Evolutionary conservation across 2,888 invertebrate genomes (phyloP).

Genomic region (Trichopria drosophilae): DNA sequence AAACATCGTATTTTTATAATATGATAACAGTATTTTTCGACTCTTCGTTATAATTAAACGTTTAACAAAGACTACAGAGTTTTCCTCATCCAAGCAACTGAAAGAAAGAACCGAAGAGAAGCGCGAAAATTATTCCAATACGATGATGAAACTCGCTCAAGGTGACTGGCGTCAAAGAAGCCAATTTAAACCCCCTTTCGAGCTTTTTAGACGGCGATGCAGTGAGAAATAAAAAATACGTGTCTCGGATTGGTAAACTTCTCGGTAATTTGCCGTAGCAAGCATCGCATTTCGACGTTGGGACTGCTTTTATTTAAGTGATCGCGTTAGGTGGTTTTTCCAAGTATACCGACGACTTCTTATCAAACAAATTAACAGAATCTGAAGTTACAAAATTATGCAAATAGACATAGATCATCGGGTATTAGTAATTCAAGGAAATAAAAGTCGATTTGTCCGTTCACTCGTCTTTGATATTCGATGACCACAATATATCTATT

Average conservation of each 20-base stretch:
- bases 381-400: no score
- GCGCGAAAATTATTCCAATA: constrained; percentile 56
- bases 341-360: no score
- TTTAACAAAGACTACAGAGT: constrained; percentile 18
- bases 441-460: no score
- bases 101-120: constrained; percentile 24
- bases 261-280: constrained; percentile 53
- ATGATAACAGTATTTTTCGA: no score
- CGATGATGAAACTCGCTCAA: constrained; percentile 54
- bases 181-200: constrained; percentile 58
- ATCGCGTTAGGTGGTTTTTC: no score
- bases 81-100: constrained; percentile 8
- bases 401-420: no score
- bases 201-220: constrained; percentile 49
- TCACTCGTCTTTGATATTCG: no score
- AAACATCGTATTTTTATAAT: no score
- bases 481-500: no score
- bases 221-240: constrained; percentile 32
- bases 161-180: constrained; percentile 55
- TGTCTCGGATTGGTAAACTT: constrained; percentile 53
- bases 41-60: constrained; percentile 30
- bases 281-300: no score
- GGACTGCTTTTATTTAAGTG: constrained; percentile 46
- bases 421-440: no score
- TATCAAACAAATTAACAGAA: no score